These are phyloP conservation scores for Nasonia oneida DNA, from an alignment of 2,888 invertebrate genomes.

Conservation along the genomic window DNA sequence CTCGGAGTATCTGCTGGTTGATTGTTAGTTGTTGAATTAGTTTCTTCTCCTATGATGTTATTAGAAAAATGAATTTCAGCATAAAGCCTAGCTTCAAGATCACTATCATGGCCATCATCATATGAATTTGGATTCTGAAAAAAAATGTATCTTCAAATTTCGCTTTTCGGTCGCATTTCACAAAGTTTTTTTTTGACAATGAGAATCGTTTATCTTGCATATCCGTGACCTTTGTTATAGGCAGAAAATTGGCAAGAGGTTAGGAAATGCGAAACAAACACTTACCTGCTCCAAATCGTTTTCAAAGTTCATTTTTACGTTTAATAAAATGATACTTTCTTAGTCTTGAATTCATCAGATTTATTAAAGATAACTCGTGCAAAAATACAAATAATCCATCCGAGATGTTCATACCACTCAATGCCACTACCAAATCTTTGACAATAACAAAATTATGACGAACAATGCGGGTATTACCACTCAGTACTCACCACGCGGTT, in stretches of 20 bases:
- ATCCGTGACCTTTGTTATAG: not conserved
- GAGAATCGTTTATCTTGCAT: not conserved
- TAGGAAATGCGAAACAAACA: slow-evolving; percentile 21
- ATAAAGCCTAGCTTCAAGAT: slow-evolving; percentile 72
- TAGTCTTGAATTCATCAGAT: not conserved
- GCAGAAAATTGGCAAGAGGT: slow-evolving; percentile 7
- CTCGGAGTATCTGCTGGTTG: not conserved
- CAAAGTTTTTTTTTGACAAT: not conserved
- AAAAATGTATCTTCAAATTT: slow-evolving; percentile 15
- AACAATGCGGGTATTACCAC: not conserved
- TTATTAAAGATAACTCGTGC: not conserved
- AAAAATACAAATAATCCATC: not conserved
- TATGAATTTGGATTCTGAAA: slow-evolving; percentile 26
- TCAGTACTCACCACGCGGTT: not conserved
- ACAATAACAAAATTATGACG: slow-evolving; percentile 26
- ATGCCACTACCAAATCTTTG: not conserved
- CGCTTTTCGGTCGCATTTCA: not conserved
- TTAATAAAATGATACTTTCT: slow-evolving; percentile 15
- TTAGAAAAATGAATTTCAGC: slow-evolving; percentile 72
- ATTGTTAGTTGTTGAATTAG: slow-evolving; percentile 12
- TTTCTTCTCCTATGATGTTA: slow-evolving; percentile 63
- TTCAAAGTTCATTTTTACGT: slow-evolving; percentile 43
- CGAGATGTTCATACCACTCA: not conserved
- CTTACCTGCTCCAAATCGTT: slow-evolving; percentile 32
- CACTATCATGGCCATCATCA: slow-evolving; percentile 61